Percentiles rank a stretch among this genome's conserved stretches.
Conservation (phyloP, 2,113 vertebrate genomes). For the Heterocephalus glaber region DNA sequence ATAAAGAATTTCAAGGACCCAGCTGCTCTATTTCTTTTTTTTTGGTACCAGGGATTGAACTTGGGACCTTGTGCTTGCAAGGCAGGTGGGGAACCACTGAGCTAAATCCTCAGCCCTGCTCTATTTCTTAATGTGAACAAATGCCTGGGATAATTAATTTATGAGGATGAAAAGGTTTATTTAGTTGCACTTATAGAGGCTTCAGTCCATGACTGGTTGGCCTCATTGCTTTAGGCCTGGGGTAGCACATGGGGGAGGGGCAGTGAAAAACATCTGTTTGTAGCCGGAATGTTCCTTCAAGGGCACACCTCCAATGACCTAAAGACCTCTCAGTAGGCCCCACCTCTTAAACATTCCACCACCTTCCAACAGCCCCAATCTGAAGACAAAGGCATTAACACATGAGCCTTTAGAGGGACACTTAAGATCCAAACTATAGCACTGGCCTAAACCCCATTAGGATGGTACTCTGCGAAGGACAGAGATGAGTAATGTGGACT, state of each 20-base stretch:
- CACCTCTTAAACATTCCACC: background rate
- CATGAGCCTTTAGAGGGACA: background rate
- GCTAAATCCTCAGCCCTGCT: too few relatives aligned
- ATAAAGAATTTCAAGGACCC: background rate
- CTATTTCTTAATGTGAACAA: background rate
- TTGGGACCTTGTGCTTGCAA: too few relatives aligned
- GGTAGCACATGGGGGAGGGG: background rate
- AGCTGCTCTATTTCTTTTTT: background rate
- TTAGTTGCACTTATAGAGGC: background rate
- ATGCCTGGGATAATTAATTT: background rate
- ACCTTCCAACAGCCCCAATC: background rate
- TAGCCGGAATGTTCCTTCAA: background rate
- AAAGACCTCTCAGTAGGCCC: background rate
- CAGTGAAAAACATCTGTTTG: background rate
- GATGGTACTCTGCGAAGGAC: background rate
- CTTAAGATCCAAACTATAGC: background rate
- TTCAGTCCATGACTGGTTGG: background rate
- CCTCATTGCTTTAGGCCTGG: background rate
- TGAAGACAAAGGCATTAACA: background rate
- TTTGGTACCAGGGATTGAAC: too few relatives aligned
- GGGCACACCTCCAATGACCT: background rate
- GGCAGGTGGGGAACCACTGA: too few relatives aligned
- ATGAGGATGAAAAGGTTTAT: background rate
- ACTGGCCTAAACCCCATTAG: background rate
- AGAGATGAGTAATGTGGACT: background rate